Evolutionary conservation across 2,113 vertebrate species (phyloP).

Genomic region (Rafetus swinhoei): DNA sequence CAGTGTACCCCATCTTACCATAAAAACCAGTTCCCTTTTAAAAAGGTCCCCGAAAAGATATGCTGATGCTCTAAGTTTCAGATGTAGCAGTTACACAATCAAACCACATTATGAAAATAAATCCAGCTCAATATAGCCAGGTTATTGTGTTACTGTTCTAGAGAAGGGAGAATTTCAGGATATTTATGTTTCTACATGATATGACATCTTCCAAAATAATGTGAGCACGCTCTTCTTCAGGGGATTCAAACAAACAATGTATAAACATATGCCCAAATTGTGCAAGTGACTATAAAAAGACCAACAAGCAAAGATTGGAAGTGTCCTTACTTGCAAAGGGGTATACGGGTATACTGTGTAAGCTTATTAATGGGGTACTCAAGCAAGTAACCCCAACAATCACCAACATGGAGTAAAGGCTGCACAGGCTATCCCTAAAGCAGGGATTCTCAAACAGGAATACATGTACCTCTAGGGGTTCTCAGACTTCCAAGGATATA

Average conservation of each 20-base stretch:
- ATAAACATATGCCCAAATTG: fast-evolving
- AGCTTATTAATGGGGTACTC: background rate
- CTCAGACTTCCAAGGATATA: too few relatives aligned
- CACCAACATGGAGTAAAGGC: background rate
- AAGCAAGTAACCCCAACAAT: background rate
- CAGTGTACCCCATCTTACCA: too few relatives aligned
- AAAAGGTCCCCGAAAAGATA: background rate
- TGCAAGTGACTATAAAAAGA: background rate
- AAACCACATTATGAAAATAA: background rate
- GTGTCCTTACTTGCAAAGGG: background rate
- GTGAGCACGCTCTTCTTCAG: background rate
- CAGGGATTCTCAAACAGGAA: too few relatives aligned
- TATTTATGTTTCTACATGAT: background rate
- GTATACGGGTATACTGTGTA: background rate
- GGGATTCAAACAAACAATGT: background rate
- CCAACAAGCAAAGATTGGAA: background rate
- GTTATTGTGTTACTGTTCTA: background rate
- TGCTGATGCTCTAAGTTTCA: background rate
- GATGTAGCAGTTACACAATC: background rate
- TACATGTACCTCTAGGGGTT: too few relatives aligned
- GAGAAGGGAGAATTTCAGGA: background rate
- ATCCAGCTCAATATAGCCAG: background rate
- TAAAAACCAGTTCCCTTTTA: background rate
- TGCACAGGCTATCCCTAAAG: background rate
- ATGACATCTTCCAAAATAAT: background rate